Evolutionary conservation across 2,888 invertebrate species (phyloP).

Genomic region (Salticus scenicus): DNA sequence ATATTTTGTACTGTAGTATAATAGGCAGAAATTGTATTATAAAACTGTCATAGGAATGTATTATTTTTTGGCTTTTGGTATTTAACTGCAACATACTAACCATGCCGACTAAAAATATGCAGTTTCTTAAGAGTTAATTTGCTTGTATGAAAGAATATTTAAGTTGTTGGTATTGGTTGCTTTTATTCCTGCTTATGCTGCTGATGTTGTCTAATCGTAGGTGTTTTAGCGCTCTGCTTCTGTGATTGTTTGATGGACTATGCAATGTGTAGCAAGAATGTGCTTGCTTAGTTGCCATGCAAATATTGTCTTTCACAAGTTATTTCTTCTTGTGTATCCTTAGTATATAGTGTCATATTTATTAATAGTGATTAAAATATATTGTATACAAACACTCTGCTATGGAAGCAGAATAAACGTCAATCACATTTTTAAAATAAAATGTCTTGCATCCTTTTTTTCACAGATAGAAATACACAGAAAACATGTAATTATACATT

Average conservation of each 20-base stretch:
- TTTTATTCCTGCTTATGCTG: slow-evolving; percentile 64
- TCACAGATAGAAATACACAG: neutral
- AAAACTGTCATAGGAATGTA: slow-evolving; percentile 51
- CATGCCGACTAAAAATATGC: slow-evolving; percentile 27
- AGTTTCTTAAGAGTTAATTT: slow-evolving; percentile 47
- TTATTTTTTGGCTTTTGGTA: slow-evolving; percentile 52
- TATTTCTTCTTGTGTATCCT: slow-evolving; percentile 69
- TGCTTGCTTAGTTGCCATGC: slow-evolving; percentile 69
- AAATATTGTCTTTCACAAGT: slow-evolving; percentile 69
- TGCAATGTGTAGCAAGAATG: slow-evolving; percentile 68
- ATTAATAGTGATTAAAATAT: slow-evolving; percentile 70
- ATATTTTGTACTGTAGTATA: slow-evolving; percentile 67
- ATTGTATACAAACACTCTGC: slow-evolving; percentile 70
- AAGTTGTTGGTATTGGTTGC: slow-evolving; percentile 65
- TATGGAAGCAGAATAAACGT: slow-evolving; percentile 69
- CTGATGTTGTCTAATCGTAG: slow-evolving; percentile 54
- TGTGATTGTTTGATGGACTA: slow-evolving; percentile 69
- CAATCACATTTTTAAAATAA: slow-evolving; percentile 69
- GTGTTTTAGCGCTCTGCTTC: slow-evolving; percentile 68
- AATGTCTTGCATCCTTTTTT: slow-evolving; percentile 44
- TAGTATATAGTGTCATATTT: slow-evolving; percentile 69
- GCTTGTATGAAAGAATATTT: slow-evolving; percentile 49
- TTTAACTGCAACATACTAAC: slow-evolving; percentile 39
- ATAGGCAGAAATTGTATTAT: slow-evolving; percentile 56
- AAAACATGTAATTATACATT: neutral